Conservation (phyloP, 37 sponge, comb jelly and placozoan species). For the Oscarella lobularis region DNA sequence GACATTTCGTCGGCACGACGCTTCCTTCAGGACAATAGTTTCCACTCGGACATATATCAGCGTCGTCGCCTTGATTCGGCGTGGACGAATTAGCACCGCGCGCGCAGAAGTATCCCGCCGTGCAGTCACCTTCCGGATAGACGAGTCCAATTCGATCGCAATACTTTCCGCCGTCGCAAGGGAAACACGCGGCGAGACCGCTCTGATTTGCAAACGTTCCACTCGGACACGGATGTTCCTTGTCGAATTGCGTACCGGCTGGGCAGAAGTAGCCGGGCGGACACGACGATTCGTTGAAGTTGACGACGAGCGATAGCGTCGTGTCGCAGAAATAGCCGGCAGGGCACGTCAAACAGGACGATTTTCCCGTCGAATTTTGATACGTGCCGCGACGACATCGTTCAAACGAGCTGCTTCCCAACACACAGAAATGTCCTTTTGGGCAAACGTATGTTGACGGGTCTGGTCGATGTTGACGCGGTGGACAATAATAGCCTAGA, state of each 20-base stretch:
- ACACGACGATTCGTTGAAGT: not conserved
- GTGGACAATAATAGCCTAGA: slow-evolving; percentile 21
- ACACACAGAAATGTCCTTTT: not conserved
- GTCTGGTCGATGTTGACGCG: not conserved
- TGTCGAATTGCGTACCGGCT: slow-evolving; percentile 5
- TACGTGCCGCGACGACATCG: slow-evolving; percentile 11
- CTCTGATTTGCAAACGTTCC: slow-evolving; percentile 7
- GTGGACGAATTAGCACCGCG: not conserved
- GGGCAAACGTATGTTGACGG: not conserved
- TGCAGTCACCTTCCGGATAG: slow-evolving; percentile 4
- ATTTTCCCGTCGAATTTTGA: slow-evolving; percentile 18
- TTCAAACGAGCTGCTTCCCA: not conserved
- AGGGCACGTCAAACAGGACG: slow-evolving; percentile 12
- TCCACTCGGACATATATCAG: slow-evolving; percentile 11
- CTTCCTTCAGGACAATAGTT: slow-evolving; percentile 9
- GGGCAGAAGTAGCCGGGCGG: slow-evolving; percentile 21
- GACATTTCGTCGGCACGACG: slow-evolving; percentile 6
- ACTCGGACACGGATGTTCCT: slow-evolving; percentile 9
- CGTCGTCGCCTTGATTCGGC: not conserved
- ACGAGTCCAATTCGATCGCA: slow-evolving; percentile 4
- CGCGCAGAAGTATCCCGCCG: slow-evolving; percentile 9
- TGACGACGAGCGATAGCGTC: not conserved
- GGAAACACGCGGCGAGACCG: slow-evolving; percentile 13
- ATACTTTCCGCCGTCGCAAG: slow-evolving; percentile 13
- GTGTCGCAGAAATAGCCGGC: slow-evolving; percentile 26